phyloP scores from a whole-genome alignment of 2,888 invertebrate genomes.

The Molanna angustata region DNA sequence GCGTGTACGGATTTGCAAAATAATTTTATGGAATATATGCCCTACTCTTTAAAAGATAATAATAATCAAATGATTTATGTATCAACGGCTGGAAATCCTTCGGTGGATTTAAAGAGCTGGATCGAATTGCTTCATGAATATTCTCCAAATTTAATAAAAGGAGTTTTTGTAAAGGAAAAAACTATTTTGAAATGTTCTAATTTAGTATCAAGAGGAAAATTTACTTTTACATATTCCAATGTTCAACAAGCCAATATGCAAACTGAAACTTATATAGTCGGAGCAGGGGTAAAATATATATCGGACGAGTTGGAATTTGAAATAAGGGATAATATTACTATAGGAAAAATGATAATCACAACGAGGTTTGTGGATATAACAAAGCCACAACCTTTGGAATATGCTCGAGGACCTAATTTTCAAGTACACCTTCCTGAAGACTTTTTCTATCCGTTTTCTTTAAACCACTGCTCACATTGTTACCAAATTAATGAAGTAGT shows the following conservation, averaged over 20 bases:
- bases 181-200: slow-evolving; percentile 40
- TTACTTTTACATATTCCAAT: slow-evolving; percentile 49
- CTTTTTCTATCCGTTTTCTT: slow-evolving; percentile 70
- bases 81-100: slow-evolving; percentile 52
- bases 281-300: slow-evolving; percentile 17
- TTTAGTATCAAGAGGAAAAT: slow-evolving; percentile 40
- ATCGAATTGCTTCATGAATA: slow-evolving; percentile 45
- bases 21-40: background rate
- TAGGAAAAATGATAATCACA: slow-evolving; percentile 36
- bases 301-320: slow-evolving; percentile 4
- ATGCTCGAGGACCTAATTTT: slow-evolving; percentile 61
- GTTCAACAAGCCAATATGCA: slow-evolving; percentile 34
- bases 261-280: slow-evolving; percentile 19
- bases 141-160: slow-evolving; percentile 39
- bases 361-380: slow-evolving; percentile 45
- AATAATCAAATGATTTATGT: slow-evolving; percentile 39
- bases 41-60: slow-evolving; percentile 9
- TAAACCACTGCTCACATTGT: too few species aligned
- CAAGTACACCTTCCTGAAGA: slow-evolving; percentile 66
- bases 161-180: slow-evolving; percentile 39
- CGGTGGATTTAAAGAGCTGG: slow-evolving; percentile 47
- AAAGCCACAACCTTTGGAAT: slow-evolving; percentile 40
- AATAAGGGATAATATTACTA: slow-evolving; percentile 9
- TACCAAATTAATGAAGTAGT: too few species aligned
- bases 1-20: slow-evolving; percentile 24